Evolutionary conservation across 1,140 invertebrate genomes (phyloP).

Genomic region (Ganaspis sp.): DNA sequence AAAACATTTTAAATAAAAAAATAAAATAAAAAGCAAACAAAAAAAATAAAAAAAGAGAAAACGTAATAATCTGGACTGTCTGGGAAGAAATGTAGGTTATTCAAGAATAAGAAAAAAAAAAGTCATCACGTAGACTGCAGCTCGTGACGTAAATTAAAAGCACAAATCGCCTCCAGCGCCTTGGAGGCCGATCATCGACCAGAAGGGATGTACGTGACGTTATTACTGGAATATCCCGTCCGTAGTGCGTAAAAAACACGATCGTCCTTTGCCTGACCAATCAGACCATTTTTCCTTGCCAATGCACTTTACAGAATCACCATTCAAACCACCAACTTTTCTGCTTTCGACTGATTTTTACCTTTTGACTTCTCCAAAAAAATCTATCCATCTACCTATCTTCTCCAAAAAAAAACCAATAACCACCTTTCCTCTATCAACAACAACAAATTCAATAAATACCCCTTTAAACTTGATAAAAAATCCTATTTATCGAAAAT

Average conservation of each 20-base stretch:
- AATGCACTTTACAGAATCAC: constrained; percentile 5
- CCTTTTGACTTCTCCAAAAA: not conserved
- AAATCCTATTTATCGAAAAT: too few relatives aligned
- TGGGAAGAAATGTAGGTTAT: constrained; percentile 34
- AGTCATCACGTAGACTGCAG: constrained; percentile 51
- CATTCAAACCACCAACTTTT: constrained; percentile 19
- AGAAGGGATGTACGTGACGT: constrained; percentile 67
- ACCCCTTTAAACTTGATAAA: too few relatives aligned
- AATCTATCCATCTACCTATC: too few relatives aligned
- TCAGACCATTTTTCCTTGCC: not conserved
- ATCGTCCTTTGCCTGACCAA: not conserved
- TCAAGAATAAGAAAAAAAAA: constrained; percentile 42
- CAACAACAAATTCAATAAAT: too few relatives aligned
- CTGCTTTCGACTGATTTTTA: not conserved
- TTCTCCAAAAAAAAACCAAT: too few relatives aligned
- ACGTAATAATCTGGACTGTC: constrained; percentile 35
- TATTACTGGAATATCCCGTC: constrained; percentile 65
- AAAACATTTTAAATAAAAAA: too few relatives aligned
- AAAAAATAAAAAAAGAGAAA: too few relatives aligned
- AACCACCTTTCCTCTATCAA: too few relatives aligned
- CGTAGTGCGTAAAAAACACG: constrained; percentile 53
- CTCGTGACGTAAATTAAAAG: constrained; percentile 73
- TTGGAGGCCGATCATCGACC: constrained; percentile 65
- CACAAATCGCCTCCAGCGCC: constrained; percentile 64
- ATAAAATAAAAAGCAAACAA: not conserved